These are phyloP conservation scores for Lysiphlebus fabarum DNA, from an alignment of 1,140 invertebrate species.

Conservation along the genomic window DNA sequence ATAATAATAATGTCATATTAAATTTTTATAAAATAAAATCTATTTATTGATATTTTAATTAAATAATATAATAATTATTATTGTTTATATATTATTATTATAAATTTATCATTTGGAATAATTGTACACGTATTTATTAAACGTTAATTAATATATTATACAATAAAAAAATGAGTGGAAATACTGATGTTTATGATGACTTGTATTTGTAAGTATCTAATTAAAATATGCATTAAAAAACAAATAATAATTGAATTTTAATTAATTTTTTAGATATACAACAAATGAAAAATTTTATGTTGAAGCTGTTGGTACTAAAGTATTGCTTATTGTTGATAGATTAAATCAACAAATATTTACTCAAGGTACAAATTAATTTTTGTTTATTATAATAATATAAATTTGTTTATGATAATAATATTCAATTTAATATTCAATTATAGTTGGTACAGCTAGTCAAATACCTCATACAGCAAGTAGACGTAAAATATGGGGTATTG, in stretches of 20 bases:
- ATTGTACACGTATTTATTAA: conserved; percentile 1
- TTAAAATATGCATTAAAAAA: background rate
- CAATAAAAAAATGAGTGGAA: conserved; percentile 41
- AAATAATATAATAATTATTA: too few relatives aligned
- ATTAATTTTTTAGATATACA: conserved; percentile 59
- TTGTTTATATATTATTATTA: too few relatives aligned
- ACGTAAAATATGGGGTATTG: conserved; percentile 81
- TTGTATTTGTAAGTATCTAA: conserved; percentile 60
- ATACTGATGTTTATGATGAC: conserved; percentile 59
- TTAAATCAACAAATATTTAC: conserved; percentile 65
- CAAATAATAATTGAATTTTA: conserved; percentile 24
- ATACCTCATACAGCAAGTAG: conserved; percentile 64
- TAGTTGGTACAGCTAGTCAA: conserved; percentile 57
- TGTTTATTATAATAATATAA: background rate
- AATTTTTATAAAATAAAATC: too few relatives aligned
- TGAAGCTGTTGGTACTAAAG: conserved; percentile 61
- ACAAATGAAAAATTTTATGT: conserved; percentile 74
- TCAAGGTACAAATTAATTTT: conserved; percentile 51
- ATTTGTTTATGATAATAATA: background rate
- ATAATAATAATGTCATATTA: too few relatives aligned
- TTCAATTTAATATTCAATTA: background rate
- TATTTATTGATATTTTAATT: too few relatives aligned
- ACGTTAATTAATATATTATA: conserved; percentile 12
- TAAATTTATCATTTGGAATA: too few relatives aligned
- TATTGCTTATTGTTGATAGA: conserved; percentile 71